Base-by-base conservation (phyloP, 30 jellyfish, hydroid and myxozoan species). In the Aurelia coerulea region DNA sequence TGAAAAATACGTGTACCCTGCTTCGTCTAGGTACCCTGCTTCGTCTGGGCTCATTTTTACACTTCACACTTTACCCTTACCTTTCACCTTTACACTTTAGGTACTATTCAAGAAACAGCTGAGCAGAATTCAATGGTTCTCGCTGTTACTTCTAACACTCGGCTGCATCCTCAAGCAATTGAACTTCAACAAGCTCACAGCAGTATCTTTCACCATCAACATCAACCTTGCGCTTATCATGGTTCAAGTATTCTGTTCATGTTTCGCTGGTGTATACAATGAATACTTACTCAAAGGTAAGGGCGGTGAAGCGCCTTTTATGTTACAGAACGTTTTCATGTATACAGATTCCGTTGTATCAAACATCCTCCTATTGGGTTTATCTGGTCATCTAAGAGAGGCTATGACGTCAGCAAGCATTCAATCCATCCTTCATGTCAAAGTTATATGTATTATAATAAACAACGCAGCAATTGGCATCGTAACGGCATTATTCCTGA, bases 221-320 rank as follows among this genome's bases (percentile, higher is more conserved):
- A 6, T 79, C 53, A 90, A 91, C 74, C 93, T 95, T 10, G 90
- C 82, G 33, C 73, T 95, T 68, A 89, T 95, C 15, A 54, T 89
- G 68, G 95, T 95, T 18, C 99, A 95, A 74, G 96, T 95, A 49
- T 90, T 95, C 73, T 95, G 99, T 73, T 95, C 99, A 12, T 95
- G 99, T 68, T 90, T 95, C 81, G 99, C 99, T 56, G 99, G 99
- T 41, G 99, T 95, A 34, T 95, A 95, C 92, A 95, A 95, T 84
- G 99, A 95, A 72, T 95, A 95, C 79, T 87, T 95, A 12, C 76
- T 95, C 86, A 95, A 94, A 75, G 99, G 97, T 1, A 90, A 90
- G 59, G 97, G 97, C 10, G 99, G 96, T 2, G 97, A 90, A 13
- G 97, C 76, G 32, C 97, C 99, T 7, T 95, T 95, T 65, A 95